Evolutionary conservation across 2,888 invertebrate genomes (phyloP).

Genomic region (Amphipoea lucens): DNA sequence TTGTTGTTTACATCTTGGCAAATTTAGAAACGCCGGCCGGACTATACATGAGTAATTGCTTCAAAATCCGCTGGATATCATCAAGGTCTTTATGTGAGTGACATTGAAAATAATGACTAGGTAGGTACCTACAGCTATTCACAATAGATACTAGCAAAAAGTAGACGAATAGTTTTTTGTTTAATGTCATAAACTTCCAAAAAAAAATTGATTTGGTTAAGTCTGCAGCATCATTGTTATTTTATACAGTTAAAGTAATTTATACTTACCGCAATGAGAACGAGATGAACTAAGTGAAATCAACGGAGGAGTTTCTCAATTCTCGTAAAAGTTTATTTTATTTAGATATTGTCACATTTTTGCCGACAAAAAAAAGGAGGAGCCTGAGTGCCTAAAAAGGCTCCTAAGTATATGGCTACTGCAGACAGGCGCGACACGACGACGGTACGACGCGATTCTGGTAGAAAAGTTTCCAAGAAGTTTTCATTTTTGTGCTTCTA

Average conservation of each 20-base stretch:
- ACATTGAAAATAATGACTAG: constrained; percentile 44
- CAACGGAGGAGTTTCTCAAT: background rate
- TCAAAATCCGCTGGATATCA: constrained; percentile 30
- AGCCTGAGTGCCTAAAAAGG: background rate
- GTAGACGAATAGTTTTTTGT: constrained; percentile 14
- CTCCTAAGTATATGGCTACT: background rate
- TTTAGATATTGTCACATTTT: background rate
- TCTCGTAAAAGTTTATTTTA: background rate
- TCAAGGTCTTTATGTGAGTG: constrained; percentile 22
- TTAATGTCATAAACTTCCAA: background rate
- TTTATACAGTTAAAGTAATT: background rate
- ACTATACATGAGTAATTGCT: background rate
- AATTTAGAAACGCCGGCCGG: no score
- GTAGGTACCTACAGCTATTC: background rate
- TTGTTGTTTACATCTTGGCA: no score
- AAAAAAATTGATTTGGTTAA: background rate
- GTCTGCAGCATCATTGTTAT: background rate
- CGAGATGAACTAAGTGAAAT: background rate
- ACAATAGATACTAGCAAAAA: constrained; percentile 23
- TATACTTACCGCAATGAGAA: background rate
- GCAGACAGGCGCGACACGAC: background rate
- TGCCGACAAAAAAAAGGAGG: background rate
- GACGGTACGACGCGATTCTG: background rate
- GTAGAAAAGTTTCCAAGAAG: background rate
- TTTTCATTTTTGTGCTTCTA: background rate